phyloP scores from a whole-genome alignment of 2,797 vertebrate species.

The Phalanger gymnotis region DNA sequence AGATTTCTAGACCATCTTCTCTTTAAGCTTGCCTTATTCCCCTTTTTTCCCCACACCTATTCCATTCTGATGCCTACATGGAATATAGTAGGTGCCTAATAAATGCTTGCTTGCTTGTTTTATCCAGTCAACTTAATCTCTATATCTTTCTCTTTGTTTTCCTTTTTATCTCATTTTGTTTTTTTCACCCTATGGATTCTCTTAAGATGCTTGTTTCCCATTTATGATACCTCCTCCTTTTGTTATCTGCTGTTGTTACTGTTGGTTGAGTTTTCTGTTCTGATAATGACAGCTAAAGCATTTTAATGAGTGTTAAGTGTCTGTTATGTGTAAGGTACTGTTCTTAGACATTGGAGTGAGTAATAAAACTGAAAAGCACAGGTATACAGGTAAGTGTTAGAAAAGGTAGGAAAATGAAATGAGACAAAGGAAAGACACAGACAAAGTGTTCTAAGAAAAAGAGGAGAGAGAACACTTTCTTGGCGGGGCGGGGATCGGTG shows the following conservation, averaged over 20 bases:
- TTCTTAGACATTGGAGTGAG: constrained; percentile 14
- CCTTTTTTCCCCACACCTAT: constrained; percentile 26
- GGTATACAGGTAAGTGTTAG: background rate
- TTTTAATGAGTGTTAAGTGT: constrained; percentile 51
- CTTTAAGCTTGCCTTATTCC: constrained; percentile 10
- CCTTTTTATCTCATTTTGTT: constrained; percentile 19
- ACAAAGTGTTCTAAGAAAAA: background rate
- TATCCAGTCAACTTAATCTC: constrained; percentile 30
- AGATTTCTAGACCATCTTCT: constrained; percentile 24
- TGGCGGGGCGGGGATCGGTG: background rate
- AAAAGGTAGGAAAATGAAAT: background rate
- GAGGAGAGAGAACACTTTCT: background rate
- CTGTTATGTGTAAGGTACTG: constrained; percentile 25
- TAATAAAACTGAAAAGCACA: background rate
- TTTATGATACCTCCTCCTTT: constrained; percentile 32
- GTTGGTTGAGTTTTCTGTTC: background rate
- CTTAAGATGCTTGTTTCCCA: constrained; percentile 18
- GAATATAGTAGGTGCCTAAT: background rate
- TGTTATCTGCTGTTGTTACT: background rate
- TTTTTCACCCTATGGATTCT: constrained; percentile 32
- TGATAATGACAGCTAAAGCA: background rate
- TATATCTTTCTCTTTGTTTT: constrained; percentile 45
- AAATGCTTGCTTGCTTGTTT: background rate
- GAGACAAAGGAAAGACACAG: background rate
- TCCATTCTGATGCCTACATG: background rate